phyloP scores from a whole-genome alignment of 2,888 invertebrate species.

The Dolomedes plantarius region DNA sequence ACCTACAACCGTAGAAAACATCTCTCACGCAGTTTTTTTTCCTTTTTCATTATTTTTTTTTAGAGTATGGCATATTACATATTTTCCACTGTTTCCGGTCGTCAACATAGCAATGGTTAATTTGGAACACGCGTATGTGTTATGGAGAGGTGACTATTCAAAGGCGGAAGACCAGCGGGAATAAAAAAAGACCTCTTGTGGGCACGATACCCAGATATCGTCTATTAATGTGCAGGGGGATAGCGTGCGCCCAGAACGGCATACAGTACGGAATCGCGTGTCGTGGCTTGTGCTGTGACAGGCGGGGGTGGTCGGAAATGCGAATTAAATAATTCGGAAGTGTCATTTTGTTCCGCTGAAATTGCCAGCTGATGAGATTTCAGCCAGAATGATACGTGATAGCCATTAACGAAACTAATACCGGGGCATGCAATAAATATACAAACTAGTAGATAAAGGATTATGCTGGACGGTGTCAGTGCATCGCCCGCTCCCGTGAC shows the following conservation, averaged over 20 bases:
- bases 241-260: not conserved
- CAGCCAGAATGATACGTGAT: not conserved
- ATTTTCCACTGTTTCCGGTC: not conserved
- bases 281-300: not conserved
- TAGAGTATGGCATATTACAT: not conserved
- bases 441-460: not conserved
- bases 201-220: not conserved
- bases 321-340: constrained; percentile 14
- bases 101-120: not conserved
- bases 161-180: not conserved
- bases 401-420: not conserved
- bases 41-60: no score
- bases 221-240: not conserved
- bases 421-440: not conserved
- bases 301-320: constrained; percentile 1
- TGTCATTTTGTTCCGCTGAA: constrained; percentile 3
- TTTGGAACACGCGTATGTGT: not conserved
- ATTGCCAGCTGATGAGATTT: constrained; percentile 1
- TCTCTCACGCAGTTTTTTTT: not conserved
- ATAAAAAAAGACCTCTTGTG: not conserved
- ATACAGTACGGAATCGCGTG: not conserved
- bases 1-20: not conserved
- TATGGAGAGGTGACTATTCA: not conserved
- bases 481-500: no score
- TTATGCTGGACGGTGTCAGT: not conserved